Conservation (phyloP, 2,113 vertebrate genomes). For the Pelusios castaneus region DNA sequence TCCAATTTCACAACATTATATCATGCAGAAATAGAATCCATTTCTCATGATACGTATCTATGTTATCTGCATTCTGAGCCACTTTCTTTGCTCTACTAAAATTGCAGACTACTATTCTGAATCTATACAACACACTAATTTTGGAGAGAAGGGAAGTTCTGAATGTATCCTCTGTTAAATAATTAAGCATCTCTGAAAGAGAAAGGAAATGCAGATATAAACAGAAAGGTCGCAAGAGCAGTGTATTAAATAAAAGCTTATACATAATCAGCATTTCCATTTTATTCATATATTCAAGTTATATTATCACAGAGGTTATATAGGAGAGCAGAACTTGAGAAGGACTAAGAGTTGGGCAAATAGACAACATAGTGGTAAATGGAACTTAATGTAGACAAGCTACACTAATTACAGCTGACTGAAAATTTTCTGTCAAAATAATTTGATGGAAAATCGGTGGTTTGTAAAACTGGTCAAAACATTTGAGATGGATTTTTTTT, state of each 20-base stretch:
- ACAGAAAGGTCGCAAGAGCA: neutral
- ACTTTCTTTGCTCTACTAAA: neutral
- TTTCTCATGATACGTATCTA: neutral
- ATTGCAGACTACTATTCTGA: neutral
- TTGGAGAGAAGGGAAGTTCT: neutral
- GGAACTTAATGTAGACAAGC: neutral
- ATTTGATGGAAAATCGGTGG: neutral
- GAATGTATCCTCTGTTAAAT: neutral
- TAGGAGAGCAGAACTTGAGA: neutral
- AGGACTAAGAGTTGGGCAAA: neutral
- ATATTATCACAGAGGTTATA: neutral
- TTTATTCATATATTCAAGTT: neutral
- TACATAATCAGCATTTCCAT: neutral
- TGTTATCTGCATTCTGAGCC: neutral
- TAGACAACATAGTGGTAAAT: neutral
- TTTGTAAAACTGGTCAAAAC: neutral
- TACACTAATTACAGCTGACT: neutral
- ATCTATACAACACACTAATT: neutral
- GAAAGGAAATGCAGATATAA: neutral
- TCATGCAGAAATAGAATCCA: neutral
- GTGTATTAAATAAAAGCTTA: neutral
- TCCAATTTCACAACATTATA: neutral
- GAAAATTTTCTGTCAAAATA: neutral
- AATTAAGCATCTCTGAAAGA: neutral
- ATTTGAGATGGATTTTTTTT: neutral